These are phyloP conservation scores for Cossypha caffra DNA, from an alignment of 2,797 vertebrate species.

Conservation along the genomic window DNA sequence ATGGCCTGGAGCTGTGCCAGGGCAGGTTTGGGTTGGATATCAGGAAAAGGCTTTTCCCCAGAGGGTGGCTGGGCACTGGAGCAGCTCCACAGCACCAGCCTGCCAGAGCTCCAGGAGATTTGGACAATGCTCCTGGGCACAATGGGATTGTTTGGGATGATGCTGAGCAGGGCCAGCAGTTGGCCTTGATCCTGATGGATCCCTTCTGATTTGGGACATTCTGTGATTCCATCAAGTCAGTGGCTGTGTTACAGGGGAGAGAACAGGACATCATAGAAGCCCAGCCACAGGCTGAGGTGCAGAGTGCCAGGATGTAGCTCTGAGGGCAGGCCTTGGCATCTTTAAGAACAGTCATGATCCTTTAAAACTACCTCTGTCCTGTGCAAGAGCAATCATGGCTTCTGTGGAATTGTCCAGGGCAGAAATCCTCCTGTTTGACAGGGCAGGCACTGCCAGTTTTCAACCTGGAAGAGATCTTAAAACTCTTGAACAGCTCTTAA, in stretches of 20 bases:
- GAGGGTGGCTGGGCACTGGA: neutral
- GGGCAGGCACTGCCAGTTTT: neutral
- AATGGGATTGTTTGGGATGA: fast-evolving
- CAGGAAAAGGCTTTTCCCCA: neutral
- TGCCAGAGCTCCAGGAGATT: neutral
- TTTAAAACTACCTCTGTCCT: neutral
- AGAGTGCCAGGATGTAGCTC: neutral
- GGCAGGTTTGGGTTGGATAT: no score
- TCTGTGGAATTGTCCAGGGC: neutral
- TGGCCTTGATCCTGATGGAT: neutral
- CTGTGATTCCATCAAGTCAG: neutral
- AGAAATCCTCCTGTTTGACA: neutral
- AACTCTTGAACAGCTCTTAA: neutral
- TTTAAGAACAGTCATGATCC: neutral
- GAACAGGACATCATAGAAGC: neutral
- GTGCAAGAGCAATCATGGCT: neutral
- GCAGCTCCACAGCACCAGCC: neutral
- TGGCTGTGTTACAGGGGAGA: neutral
- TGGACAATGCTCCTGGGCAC: no score
- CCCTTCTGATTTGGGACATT: fast-evolving
- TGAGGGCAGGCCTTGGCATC: neutral
- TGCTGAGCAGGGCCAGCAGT: neutral
- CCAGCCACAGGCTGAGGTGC: neutral
- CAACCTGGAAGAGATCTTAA: neutral
- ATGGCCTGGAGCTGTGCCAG: no score